Evolutionary conservation across 2,888 invertebrate species (phyloP), one percentile per base, ranked within the genome.

Genomic region (Helicoverpa assulta): DNA sequence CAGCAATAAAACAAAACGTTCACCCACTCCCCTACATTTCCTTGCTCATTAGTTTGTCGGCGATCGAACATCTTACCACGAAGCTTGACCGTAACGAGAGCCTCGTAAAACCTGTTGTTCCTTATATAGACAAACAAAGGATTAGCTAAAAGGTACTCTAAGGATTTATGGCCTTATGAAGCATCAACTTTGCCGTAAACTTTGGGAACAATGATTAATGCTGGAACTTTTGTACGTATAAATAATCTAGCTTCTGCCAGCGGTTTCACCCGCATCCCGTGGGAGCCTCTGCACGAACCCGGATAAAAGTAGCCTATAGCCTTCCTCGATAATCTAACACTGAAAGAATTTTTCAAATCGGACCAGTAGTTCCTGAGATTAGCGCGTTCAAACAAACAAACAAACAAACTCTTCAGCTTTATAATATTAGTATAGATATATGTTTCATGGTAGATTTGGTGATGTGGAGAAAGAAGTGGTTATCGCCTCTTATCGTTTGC

Each of bases 21-120:
- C 29, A 43, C 54, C 40, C 47, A 64, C 72, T 65, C 29, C 19
- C 53, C 43, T 63, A 54, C 65, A 63, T 62, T 70, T 56, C 54
- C 65, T 52, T 53, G n/a, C 63, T 73, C 66, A 69, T 73, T 78
- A 77, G 69, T 69, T 66, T 26, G 43, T 68, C 61, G 60, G 69
- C 69, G 57, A 66, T 76, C 68, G 66, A 73, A 73, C 54, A 3
- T 14, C 59, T 43, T 55, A 67, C 37, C 61, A 65, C 59, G 60
- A 60, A 58, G 72, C 51, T 69, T 54, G 51, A 16, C 61, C 29
- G 51, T 75, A 77, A 73, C 47, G 78, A 64, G 67, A 64, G 67
- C 71, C 73, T 81, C 88, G 78, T 86, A 86, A 88, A 88, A 87
- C 88, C 86, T 86, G 87, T 88, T 88, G 88, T 88, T 83, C 82